Evolutionary conservation across 2,797 vertebrate genomes (phyloP).

Genomic region (Peromyscus melanophrys): DNA sequence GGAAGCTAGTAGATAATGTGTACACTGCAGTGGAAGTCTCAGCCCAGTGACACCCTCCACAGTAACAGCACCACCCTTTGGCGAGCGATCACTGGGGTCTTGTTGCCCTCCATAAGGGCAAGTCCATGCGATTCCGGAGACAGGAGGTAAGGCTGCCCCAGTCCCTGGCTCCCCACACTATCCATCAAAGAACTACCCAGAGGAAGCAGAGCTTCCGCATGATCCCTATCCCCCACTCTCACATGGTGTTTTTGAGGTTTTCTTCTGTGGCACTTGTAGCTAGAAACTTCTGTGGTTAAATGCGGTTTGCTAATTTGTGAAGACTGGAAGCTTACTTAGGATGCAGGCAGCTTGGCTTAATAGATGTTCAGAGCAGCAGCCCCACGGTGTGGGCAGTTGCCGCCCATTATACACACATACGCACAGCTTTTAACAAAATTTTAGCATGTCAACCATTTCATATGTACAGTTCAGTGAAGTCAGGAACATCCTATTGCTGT

Average conservation of each 20-base stretch:
- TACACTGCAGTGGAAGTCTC: background rate
- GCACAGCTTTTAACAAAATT: background rate
- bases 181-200: background rate
- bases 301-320: background rate
- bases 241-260: conserved; percentile 35
- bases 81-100: background rate
- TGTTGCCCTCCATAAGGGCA: background rate
- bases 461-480: background rate
- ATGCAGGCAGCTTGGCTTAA: background rate
- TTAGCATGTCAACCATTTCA: background rate
- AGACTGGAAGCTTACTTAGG: background rate
- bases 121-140: background rate
- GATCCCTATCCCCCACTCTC: background rate
- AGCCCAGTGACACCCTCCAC: background rate
- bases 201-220: background rate
- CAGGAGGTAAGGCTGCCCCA: background rate
- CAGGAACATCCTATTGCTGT: background rate
- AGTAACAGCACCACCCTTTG: background rate
- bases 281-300: background rate
- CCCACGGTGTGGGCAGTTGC: background rate
- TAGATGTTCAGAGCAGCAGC: background rate
- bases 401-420: background rate
- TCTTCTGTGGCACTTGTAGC: conserved; percentile 17
- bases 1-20: background rate
- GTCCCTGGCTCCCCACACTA: background rate